These are phyloP conservation scores for Ianthella basta DNA, from an alignment of 37 sponge, comb jelly and placozoan species.

Conservation along the genomic window DNA sequence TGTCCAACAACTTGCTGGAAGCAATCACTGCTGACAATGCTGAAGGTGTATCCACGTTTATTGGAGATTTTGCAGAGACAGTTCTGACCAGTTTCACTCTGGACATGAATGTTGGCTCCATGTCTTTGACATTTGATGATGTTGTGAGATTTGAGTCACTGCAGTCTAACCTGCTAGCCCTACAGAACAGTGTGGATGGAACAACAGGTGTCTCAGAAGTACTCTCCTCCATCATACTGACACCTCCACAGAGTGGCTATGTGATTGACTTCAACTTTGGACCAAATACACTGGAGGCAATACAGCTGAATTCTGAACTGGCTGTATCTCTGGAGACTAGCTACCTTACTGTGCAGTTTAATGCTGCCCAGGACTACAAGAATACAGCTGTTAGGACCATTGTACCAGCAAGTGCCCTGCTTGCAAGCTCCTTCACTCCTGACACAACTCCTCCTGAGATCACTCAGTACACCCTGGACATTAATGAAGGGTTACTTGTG, in stretches of 20 bases:
- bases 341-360: slow-evolving; percentile 34
- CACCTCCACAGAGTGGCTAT: slow-evolving; percentile 46
- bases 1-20: slow-evolving; percentile 55
- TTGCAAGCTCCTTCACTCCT: slow-evolving; percentile 49
- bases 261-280: slow-evolving; percentile 62
- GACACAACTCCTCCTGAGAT: slow-evolving; percentile 68
- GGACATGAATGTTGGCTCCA: slow-evolving; percentile 69
- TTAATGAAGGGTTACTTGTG: slow-evolving; percentile 60
- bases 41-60: neutral
- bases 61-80: slow-evolving; percentile 51
- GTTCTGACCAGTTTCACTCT: slow-evolving; percentile 55
- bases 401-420: slow-evolving; percentile 39
- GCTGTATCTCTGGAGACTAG: slow-evolving; percentile 66
- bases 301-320: slow-evolving; percentile 64
- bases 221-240: slow-evolving; percentile 8
- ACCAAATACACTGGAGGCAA: slow-evolving; percentile 33
- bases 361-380: slow-evolving; percentile 44
- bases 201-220: slow-evolving; percentile 25
- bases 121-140: slow-evolving; percentile 77
- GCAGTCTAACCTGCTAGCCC: slow-evolving; percentile 49
- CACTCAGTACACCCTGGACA: slow-evolving; percentile 61
- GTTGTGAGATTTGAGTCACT: slow-evolving; percentile 58
- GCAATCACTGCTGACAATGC: slow-evolving; percentile 43
- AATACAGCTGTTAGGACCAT: slow-evolving; percentile 28
- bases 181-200: slow-evolving; percentile 51